Evolutionary conservation across 2,113 vertebrate species (phyloP).

Genomic region (Sorex araneus): DNA sequence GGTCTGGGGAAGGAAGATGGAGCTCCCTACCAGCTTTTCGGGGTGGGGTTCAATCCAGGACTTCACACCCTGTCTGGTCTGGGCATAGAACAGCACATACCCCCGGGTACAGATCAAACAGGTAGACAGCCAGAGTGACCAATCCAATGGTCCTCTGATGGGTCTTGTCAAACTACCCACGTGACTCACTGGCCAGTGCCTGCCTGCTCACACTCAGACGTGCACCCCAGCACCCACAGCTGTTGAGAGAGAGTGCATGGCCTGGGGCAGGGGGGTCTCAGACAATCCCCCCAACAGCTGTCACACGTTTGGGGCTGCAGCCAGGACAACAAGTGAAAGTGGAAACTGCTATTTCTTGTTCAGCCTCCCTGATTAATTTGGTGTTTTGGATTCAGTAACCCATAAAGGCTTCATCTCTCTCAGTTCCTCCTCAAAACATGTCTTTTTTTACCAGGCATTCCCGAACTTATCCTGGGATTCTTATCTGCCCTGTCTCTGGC

Average conservation of each 20-base stretch:
- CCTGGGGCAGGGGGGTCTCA: neutral
- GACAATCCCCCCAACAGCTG: constrained; percentile 75
- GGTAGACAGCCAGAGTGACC: neutral
- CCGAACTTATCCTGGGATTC: constrained; percentile 65
- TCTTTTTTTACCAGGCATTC: constrained; percentile 69
- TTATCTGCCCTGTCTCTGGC: neutral
- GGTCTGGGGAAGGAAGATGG: neutral
- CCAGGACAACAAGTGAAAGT: constrained; percentile 52
- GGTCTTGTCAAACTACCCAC: constrained; percentile 87
- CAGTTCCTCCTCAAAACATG: constrained; percentile 70
- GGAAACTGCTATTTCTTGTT: constrained; percentile 65
- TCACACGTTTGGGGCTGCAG: constrained; percentile 52
- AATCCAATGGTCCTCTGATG: constrained; percentile 88
- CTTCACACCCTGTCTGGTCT: neutral
- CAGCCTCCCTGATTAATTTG: constrained; percentile 83
- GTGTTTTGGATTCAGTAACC: constrained; percentile 70
- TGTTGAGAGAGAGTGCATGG: neutral
- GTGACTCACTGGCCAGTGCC: constrained; percentile 84
- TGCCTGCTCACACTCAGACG: constrained; percentile 66
- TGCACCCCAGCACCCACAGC: constrained; percentile 83
- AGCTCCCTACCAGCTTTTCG: neutral
- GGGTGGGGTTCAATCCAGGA: neutral
- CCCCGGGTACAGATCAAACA: constrained; percentile 71
- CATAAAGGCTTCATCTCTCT: constrained; percentile 73
- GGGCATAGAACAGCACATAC: neutral